phyloP scores from a whole-genome alignment of 2,888 invertebrate genomes.

The Protodeltote pygarga region DNA sequence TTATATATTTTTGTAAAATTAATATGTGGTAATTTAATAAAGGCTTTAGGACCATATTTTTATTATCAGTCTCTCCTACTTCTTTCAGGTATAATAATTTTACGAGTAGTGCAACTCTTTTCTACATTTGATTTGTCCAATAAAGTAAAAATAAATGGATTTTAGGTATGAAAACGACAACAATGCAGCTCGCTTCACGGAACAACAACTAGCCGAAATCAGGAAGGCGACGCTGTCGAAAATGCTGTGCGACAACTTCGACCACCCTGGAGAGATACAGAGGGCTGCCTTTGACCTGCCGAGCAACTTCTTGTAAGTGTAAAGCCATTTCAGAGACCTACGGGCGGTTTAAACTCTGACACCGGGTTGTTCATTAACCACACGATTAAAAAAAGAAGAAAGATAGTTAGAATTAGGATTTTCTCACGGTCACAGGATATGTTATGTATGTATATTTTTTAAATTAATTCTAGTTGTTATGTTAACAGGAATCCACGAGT shows the following conservation, averaged over 20 bases:
- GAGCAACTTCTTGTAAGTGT: conserved; percentile 92
- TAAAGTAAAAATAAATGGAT: not conserved
- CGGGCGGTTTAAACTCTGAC: too few species aligned
- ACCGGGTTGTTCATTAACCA: too few species aligned
- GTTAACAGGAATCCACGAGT: conserved; percentile 95
- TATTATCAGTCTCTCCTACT: too few species aligned
- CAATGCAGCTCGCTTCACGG: conserved; percentile 92
- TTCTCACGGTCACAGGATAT: too few species aligned
- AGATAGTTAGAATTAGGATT: too few species aligned
- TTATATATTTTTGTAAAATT: too few species aligned
- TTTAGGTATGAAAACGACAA: conserved; percentile 95
- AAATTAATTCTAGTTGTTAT: too few species aligned
- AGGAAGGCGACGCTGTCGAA: conserved; percentile 95
- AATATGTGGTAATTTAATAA: too few species aligned
- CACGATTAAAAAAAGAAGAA: too few species aligned
- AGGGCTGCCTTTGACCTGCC: conserved; percentile 96
- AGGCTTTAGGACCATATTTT: too few species aligned
- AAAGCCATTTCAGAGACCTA: not conserved
- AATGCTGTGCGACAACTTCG: conserved; percentile 96
- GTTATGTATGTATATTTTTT: too few species aligned
- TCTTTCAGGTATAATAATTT: too few species aligned
- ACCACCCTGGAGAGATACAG: conserved; percentile 94
- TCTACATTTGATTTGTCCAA: not conserved
- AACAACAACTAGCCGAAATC: conserved; percentile 95
- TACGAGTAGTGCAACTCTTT: not conserved